Evolutionary conservation across 2,797 vertebrate genomes (phyloP).

Genomic region (Arnoldichthys spilopterus): DNA sequence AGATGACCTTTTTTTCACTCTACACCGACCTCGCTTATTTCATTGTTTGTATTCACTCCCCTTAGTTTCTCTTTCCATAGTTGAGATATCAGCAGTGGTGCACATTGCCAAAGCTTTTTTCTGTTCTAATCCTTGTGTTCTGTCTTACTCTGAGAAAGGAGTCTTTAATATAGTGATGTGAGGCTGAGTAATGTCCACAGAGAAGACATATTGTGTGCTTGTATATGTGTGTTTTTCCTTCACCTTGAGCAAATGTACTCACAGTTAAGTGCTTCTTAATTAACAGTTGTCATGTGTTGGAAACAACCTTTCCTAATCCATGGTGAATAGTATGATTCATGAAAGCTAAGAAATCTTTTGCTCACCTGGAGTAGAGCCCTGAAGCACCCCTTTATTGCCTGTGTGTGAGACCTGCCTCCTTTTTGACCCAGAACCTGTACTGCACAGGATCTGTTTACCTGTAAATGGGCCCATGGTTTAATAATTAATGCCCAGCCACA

Average conservation of each 20-base stretch:
- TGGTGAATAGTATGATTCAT: neutral
- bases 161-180: neutral
- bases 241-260: conserved; percentile 29
- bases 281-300: conserved; percentile 13
- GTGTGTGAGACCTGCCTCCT: neutral
- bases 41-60: conserved; percentile 27
- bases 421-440: neutral
- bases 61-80: conserved; percentile 21
- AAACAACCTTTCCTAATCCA: neutral
- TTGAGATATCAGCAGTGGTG: neutral
- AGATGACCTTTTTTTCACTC: conserved; percentile 22
- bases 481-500: conserved; percentile 66
- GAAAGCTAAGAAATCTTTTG: neutral
- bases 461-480: conserved; percentile 51
- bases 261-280: conserved; percentile 48
- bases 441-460: conserved; percentile 60
- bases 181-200: conserved; percentile 42
- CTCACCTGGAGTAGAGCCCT: neutral
- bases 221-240: neutral
- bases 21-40: neutral
- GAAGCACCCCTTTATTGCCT: conserved; percentile 9
- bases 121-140: neutral
- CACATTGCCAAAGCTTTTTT: conserved; percentile 1
- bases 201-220: conserved; percentile 23
- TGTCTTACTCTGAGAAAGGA: neutral